Evolutionary conservation across 1,140 invertebrate genomes (phyloP), one percentile per base, ranked within the genome.

Genomic region (Luehdorfia chinensis): DNA sequence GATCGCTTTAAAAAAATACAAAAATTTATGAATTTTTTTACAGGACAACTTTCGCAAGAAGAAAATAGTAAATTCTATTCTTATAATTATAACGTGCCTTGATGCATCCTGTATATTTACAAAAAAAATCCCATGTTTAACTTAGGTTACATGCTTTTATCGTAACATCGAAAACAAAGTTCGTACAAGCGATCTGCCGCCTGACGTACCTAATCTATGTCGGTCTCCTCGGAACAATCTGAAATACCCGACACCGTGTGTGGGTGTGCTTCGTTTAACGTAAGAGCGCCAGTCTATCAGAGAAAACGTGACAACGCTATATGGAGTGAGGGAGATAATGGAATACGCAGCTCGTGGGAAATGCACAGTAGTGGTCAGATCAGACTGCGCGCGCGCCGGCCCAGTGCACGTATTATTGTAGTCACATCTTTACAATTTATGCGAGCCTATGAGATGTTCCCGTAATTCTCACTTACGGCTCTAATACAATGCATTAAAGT

Each of bases 351-450:
- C 73, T 74, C 86, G 86, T 88, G 86, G 86, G 84, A 88, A 88
- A 78, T 88, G 84, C 80, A 88, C 86, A 87, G 86, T 83, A 88
- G 86, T 84, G 83, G 81, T 86, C 84, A 84, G 83, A 86, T 75
- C 74, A 74, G 74, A 73, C 55, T 69, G 77, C 83, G 79, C 79
- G 77, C 79, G 78, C 79, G 79, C 76, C 77, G 75, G 71, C 76
- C 81, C 78, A 74, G 65, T 81, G 80, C 76, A 84, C 75, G 77
- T 78, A 77, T 84, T 76, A 83, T 79, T 80, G 74, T 74, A 71
- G 71, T 70, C 66, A 68, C 72, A 73, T 66, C 68, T 75, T 41
- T 49, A 33, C 50, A 50, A 47, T 54, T 58, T 51, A 66, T 44
- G 73, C 72, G 49, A 65, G 47, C 76, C 60, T 79, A 84, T 74